A percentile compares a stretch with the other conserved stretches of the same genome.
Evolutionary conservation across 2,888 invertebrate species (phyloP).

Genomic region (Morpho achilles): DNA sequence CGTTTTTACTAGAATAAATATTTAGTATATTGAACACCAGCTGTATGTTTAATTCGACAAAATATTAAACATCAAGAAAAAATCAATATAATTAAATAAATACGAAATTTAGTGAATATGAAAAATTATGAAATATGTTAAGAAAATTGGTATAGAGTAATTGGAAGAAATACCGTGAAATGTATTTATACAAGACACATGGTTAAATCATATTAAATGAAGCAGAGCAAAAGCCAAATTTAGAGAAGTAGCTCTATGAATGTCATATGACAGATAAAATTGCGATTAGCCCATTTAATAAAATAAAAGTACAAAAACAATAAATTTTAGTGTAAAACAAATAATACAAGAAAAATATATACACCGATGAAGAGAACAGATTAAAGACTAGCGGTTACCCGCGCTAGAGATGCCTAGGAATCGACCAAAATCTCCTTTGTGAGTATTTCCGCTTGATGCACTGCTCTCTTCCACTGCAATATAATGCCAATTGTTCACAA

Average conservation of each 20-base stretch:
- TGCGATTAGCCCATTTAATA: constrained; percentile 27
- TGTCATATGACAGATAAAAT: constrained; percentile 9
- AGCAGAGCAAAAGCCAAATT: constrained; percentile 22
- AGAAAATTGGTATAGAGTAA: not conserved
- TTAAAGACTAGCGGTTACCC: constrained; percentile 72
- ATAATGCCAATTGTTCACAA: constrained; percentile 48
- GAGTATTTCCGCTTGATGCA: constrained; percentile 62
- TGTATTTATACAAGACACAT: not conserved
- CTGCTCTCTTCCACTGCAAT: constrained; percentile 78
- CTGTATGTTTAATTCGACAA: not conserved
- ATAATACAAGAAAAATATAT: constrained; percentile 42
- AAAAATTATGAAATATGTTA: not conserved
- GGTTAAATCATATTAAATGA: constrained; percentile 11
- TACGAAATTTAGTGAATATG: too few relatives aligned
- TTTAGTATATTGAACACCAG: not conserved
- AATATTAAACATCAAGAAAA: constrained; percentile 12
- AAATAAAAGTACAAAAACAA: constrained; percentile 34
- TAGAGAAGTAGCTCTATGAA: constrained; percentile 8
- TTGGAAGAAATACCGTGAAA: not conserved
- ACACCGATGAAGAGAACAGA: constrained; percentile 37
- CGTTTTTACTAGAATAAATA: not conserved
- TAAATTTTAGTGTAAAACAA: constrained; percentile 21
- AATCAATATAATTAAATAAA: not conserved
- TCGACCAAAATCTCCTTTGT: constrained; percentile 80
- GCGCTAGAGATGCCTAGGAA: constrained; percentile 84